phyloP scores from a whole-genome alignment of 2,888 invertebrate genomes.

The Drosophila helvetica region DNA sequence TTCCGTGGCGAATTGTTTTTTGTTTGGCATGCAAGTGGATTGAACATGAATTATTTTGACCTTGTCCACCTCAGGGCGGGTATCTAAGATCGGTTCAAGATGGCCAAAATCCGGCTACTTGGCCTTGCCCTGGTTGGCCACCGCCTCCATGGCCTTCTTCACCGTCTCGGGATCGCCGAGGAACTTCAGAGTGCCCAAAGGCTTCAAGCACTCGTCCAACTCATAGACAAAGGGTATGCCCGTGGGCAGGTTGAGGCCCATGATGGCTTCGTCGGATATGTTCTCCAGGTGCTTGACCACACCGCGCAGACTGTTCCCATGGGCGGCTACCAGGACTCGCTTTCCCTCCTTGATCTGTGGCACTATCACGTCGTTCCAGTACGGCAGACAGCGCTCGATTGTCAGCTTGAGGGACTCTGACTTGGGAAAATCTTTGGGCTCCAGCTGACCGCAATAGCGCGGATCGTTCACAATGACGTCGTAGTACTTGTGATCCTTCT shows the following conservation, averaged over 20 bases:
- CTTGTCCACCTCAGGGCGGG: slow-evolving; percentile 35
- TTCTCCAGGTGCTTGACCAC: slow-evolving; percentile 94
- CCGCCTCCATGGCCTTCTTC: slow-evolving; percentile 90
- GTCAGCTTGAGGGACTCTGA: slow-evolving; percentile 93
- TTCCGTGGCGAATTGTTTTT: slow-evolving; percentile 34
- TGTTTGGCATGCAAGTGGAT: slow-evolving; percentile 60
- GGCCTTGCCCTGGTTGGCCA: slow-evolving; percentile 90
- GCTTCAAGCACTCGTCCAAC: slow-evolving; percentile 89
- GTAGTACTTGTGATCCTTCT: slow-evolving; percentile 90
- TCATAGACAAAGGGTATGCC: slow-evolving; percentile 93
- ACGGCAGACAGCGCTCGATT: slow-evolving; percentile 92
- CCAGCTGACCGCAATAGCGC: slow-evolving; percentile 89
- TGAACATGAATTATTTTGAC: slow-evolving; percentile 57
- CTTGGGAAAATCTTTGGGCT: slow-evolving; percentile 91
- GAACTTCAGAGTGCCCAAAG: slow-evolving; percentile 90
- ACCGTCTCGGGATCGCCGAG: slow-evolving; percentile 92
- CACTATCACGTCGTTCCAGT: slow-evolving; percentile 92
- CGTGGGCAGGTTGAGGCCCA: slow-evolving; percentile 91
- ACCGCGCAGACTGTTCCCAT: slow-evolving; percentile 94
- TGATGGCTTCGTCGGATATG: slow-evolving; percentile 89
- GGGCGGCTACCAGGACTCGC: slow-evolving; percentile 92
- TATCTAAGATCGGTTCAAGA: slow-evolving; percentile 9
- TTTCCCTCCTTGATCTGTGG: slow-evolving; percentile 91
- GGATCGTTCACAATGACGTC: slow-evolving; percentile 90
- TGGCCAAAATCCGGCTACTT: slow-evolving; percentile 84